Evolutionary conservation across 2,113 vertebrate species (phyloP).

Genomic region (Gadus macrocephalus): DNA sequence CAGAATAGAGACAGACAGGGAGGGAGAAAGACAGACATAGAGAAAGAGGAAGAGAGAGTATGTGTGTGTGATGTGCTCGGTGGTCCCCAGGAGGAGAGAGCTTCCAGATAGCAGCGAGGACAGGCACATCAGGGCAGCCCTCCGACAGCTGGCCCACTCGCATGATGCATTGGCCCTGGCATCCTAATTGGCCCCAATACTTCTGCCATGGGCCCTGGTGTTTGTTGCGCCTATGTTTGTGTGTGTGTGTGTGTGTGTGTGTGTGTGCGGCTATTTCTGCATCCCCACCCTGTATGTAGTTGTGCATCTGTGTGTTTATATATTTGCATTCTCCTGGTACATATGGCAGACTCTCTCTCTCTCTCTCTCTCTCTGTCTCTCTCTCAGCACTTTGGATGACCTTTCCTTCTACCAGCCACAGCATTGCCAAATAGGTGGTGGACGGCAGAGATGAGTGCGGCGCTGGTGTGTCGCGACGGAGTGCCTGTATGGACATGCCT

Average conservation of each 20-base stretch:
- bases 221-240: constrained; percentile 23
- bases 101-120: constrained; percentile 42
- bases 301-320: neutral
- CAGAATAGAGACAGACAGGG: neutral
- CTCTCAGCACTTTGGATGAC: constrained; percentile 36
- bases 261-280: neutral
- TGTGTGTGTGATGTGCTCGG: constrained; percentile 46
- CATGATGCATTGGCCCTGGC: constrained; percentile 58
- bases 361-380: too few relatives aligned
- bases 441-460: neutral
- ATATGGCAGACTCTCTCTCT: neutral
- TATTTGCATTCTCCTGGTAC: constrained; percentile 5
- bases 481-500: neutral
- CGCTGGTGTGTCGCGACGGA: neutral
- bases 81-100: constrained; percentile 42
- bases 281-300: neutral
- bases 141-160: constrained; percentile 63
- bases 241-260: neutral
- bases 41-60: constrained; percentile 14
- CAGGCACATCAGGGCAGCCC: constrained; percentile 53
- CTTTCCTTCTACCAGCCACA: constrained; percentile 37
- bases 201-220: constrained; percentile 42
- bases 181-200: constrained; percentile 63
- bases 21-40: neutral
- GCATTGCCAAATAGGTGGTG: constrained; percentile 9